Evolutionary conservation across 1,140 invertebrate genomes (phyloP), one percentile per base, ranked within the genome.

Genomic region (Euborellia annulipes): DNA sequence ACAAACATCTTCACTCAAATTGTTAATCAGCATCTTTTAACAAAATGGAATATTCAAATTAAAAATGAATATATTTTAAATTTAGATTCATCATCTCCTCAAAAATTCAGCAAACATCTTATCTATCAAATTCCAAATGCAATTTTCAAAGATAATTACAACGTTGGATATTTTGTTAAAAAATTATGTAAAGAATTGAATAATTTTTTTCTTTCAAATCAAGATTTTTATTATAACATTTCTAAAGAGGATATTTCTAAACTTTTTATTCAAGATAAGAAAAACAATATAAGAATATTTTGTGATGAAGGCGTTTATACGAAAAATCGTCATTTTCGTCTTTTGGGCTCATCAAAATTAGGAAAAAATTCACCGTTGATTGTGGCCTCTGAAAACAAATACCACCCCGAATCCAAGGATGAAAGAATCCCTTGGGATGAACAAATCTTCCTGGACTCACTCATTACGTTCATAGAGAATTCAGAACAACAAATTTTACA

Each of bases 291-390:
- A 51, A 50, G 17, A 53, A 53, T 72, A 30, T 74, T 81, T 52
- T 67, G 73, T 55, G 79, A 82, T 60, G 55, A 63, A 46, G 61
- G 65, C 49, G 77, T 82, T 17, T 82, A 82, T 51, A 70, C 75
- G 2, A 78, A 70, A 60, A 82, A 81, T 52, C 57, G 79, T 47
- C 79, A 81, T 56, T 82, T 82, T 53, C 62, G 79, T 37, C 47
- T 79, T n/a, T 79, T 65, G 40, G 61, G 68, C 39, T 78, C 76
- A 2, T 70, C 71, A 0, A 82, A 82, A 53, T 65, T 65, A 54
- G 69, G 70, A 1, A 79, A 81, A 62, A 62, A 67, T 27, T 63
- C 69, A 22, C 67, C 71, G 30, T 57, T 82, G 6, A 27, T 62
- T 16, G 23, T 73, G 2, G 66, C 73, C 30, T 3, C 48, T 4